Percentiles rank a stretch among this genome's conserved stretches.
phyloP scores from a whole-genome alignment of 2,888 invertebrate species.

The Erebia palarica region DNA sequence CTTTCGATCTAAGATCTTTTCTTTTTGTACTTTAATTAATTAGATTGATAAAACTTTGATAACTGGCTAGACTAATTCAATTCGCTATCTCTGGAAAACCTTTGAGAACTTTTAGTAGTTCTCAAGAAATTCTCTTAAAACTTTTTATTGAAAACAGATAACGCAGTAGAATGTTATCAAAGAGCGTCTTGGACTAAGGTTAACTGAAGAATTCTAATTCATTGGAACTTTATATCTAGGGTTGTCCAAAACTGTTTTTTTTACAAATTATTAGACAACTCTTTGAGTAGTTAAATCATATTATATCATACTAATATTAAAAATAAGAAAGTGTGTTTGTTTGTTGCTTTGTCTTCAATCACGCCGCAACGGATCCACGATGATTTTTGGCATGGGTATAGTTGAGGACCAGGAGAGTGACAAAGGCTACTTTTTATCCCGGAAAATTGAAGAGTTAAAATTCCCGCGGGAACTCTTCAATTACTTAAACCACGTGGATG shows the following conservation, averaged over 20 bases:
- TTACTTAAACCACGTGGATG: too few relatives aligned
- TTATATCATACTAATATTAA: too few relatives aligned
- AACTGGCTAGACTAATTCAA: not conserved
- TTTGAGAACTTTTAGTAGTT: slow-evolving; percentile 9
- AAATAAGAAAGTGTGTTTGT: too few relatives aligned
- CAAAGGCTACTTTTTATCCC: too few relatives aligned
- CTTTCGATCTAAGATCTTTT: not conserved
- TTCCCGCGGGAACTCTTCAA: too few relatives aligned
- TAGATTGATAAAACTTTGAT: not conserved
- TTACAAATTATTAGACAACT: too few relatives aligned
- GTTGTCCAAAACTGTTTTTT: not conserved
- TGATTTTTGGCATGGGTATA: too few relatives aligned
- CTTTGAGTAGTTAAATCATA: too few relatives aligned
- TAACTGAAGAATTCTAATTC: slow-evolving; percentile 7
- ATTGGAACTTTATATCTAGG: not conserved
- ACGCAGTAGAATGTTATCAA: slow-evolving; percentile 9
- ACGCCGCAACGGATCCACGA: too few relatives aligned
- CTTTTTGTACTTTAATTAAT: not conserved
- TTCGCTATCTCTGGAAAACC: slow-evolving; percentile 1
- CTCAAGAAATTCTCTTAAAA: slow-evolving; percentile 13
- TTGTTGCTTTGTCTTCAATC: too few relatives aligned
- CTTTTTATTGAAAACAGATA: slow-evolving; percentile 18
- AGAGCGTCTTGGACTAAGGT: slow-evolving; percentile 6
- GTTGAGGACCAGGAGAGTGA: too few relatives aligned
- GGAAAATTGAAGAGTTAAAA: too few relatives aligned